These are phyloP conservation scores for Coptodon bakossiorum DNA, from an alignment of 2,113 vertebrate species.

Conservation along the genomic window DNA sequence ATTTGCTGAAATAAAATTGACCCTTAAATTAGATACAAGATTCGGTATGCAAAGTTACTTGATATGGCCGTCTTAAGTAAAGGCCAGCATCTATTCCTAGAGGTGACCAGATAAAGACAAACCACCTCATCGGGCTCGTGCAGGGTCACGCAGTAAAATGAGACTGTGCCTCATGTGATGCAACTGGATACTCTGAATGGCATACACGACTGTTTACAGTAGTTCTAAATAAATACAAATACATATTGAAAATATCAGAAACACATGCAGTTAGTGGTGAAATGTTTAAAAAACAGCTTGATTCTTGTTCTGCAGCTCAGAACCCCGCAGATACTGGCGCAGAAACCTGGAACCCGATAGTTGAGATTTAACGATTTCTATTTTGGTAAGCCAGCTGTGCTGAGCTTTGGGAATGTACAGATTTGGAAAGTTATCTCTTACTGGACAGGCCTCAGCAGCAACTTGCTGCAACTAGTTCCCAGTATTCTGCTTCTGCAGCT, in stretches of 20 bases:
- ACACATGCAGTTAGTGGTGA: background rate
- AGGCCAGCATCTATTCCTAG: conserved; percentile 72
- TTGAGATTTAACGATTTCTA: conserved; percentile 53
- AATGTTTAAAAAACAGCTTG: background rate
- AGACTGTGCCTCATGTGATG: conserved; percentile 56
- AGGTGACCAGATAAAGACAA: conserved; percentile 46
- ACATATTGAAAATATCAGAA: background rate
- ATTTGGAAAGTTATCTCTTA: conserved; percentile 32
- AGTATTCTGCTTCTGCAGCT: background rate
- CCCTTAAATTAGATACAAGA: background rate
- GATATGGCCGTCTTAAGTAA: conserved; percentile 49
- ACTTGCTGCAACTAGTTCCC: background rate
- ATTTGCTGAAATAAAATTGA: background rate
- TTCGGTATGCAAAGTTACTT: conserved; percentile 20
- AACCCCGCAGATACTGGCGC: background rate
- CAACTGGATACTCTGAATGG: conserved; percentile 65
- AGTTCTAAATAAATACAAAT: background rate
- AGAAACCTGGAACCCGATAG: conserved; percentile 23
- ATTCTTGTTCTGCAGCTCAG: background rate
- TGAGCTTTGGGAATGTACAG: conserved; percentile 24
- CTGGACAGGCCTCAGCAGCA: background rate
- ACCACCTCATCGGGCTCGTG: background rate
- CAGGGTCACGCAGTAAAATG: conserved; percentile 43
- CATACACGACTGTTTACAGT: conserved; percentile 30
- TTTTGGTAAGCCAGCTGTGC: conserved; percentile 61